Percentiles rank a stretch among this genome's conserved stretches.
Conservation (phyloP, 2,797 vertebrate genomes). For the Amblyopsis hoosieri region DNA sequence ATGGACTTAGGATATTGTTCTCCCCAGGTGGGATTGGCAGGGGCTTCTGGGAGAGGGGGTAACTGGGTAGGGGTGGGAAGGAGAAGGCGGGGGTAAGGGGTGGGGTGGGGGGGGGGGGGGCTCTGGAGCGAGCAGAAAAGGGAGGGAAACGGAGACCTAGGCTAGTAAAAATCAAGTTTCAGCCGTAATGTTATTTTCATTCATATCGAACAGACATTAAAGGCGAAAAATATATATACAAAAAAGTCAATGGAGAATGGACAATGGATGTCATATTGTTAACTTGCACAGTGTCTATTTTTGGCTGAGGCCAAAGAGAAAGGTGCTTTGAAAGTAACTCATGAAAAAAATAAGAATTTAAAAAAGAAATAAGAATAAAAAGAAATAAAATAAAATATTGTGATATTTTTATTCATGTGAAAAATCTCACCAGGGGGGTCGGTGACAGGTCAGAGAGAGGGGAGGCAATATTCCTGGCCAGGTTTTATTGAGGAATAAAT, state of each 20-base stretch:
- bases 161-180: conserved; percentile 39
- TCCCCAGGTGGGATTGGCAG: conserved; percentile 77
- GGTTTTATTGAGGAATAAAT: neutral
- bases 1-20: conserved; percentile 81
- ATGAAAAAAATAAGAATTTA: too few species aligned
- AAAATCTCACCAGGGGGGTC: neutral
- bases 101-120: conserved; percentile 19
- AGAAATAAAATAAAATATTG: conserved; percentile 22
- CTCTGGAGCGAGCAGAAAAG: conserved; percentile 11
- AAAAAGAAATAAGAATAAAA: conserved; percentile 13
- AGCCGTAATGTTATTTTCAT: conserved; percentile 64
- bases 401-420: conserved; percentile 1
- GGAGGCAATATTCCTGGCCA: neutral
- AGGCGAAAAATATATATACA: conserved; percentile 3
- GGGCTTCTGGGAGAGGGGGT: conserved; percentile 27
- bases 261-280: neutral
- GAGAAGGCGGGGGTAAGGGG: conserved; percentile 17
- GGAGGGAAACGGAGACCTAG: conserved; percentile 16
- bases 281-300: neutral
- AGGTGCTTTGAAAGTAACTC: neutral
- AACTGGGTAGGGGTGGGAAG: conserved; percentile 11
- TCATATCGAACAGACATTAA: conserved; percentile 44
- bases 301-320: neutral
- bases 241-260: conserved; percentile 1
- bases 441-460: conserved; percentile 14